phyloP scores from a whole-genome alignment of 2,797 vertebrate species.

The Columba guinea region DNA sequence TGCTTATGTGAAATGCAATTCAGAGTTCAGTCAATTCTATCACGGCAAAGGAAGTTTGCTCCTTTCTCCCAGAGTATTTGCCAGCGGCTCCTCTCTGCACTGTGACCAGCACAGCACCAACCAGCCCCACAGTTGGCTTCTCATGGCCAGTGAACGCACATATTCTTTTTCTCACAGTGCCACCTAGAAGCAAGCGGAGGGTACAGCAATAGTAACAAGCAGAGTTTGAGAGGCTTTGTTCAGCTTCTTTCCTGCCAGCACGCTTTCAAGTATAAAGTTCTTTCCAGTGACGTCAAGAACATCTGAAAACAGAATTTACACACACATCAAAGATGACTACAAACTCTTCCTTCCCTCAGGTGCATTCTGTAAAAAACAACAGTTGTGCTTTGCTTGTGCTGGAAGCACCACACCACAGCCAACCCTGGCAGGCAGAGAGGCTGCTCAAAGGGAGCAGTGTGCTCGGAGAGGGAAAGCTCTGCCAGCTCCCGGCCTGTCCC shows the following conservation, averaged over 20 bases:
- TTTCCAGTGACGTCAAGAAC: not conserved
- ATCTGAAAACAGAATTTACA: not conserved
- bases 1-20: not conserved
- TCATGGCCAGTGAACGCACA: not conserved
- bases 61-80: not conserved
- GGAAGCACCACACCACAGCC: not conserved
- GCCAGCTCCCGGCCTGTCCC: not conserved
- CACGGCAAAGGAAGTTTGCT: not conserved
- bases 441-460: accelerated
- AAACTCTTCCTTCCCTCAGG: not conserved
- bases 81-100: not conserved
- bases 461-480: not conserved
- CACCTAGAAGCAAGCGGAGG: slow-evolving; percentile 60
- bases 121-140: not conserved
- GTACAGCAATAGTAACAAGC: slow-evolving; percentile 5
- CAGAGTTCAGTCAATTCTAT: not conserved
- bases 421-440: not conserved
- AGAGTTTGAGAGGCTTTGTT: not conserved
- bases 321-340: not conserved
- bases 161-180: slow-evolving; percentile 62
- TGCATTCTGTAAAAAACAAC: not conserved
- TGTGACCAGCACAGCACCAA: not conserved
- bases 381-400: not conserved
- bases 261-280: not conserved
- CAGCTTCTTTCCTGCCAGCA: not conserved